Percentiles rank a stretch among this genome's conserved stretches.
phyloP scores from a whole-genome alignment of 2,797 vertebrate species.

The Odontamblyopus rebecca region DNA sequence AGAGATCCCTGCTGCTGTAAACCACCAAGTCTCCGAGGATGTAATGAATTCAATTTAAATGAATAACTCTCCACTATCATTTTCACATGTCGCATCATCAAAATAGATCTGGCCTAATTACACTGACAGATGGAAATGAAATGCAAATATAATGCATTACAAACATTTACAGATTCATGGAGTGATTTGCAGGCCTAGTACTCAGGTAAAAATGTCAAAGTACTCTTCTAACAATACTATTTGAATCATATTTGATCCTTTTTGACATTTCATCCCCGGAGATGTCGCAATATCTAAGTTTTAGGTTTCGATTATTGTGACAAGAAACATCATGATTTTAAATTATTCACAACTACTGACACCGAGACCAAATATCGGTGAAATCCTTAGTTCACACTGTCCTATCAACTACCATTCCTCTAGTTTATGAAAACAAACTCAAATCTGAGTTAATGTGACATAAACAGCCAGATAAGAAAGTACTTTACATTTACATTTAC shows the following conservation, averaged over 20 bases:
- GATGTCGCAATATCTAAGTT: neutral
- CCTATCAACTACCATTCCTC: neutral
- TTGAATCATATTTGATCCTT: neutral
- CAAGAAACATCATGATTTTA: too few relatives aligned
- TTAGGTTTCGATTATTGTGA: neutral
- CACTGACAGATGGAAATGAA: constrained; percentile 7
- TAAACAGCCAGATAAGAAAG: neutral
- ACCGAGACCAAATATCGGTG: neutral
- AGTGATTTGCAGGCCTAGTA: neutral
- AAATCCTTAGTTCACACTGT: neutral
- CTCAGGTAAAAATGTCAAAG: neutral
- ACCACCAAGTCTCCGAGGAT: constrained; percentile 11
- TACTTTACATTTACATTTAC: neutral
- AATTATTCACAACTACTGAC: neutral
- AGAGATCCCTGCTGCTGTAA: constrained; percentile 11
- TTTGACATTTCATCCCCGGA: neutral
- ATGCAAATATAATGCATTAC: constrained; percentile 3
- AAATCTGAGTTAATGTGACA: neutral
- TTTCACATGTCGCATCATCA: constrained; percentile 5
- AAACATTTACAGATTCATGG: neutral
- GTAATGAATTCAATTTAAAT: constrained; percentile 11
- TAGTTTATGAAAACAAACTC: too few relatives aligned
- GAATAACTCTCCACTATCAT: constrained; percentile 5
- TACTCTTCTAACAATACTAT: neutral
- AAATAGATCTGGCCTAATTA: constrained; percentile 13